Evolutionary conservation across 2,888 invertebrate genomes (phyloP).

Genomic region (Pyrochroa serraticornis): DNA sequence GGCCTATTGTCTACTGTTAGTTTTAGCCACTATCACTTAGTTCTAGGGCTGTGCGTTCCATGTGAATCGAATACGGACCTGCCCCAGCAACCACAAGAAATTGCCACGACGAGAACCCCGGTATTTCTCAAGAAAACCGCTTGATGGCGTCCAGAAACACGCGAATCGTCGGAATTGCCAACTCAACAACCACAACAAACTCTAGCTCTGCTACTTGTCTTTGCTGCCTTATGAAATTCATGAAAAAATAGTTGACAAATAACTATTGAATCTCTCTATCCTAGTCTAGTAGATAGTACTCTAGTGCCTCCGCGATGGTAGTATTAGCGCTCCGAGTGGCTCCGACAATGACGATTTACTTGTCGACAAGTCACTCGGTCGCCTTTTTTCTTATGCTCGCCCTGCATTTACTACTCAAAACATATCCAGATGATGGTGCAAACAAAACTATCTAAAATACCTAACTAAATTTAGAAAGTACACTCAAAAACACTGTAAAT

Average conservation of each 20-base stretch:
- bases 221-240: constrained; percentile 56
- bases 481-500: constrained; percentile 37
- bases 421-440: constrained; percentile 58
- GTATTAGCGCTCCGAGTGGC: constrained; percentile 50
- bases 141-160: constrained; percentile 3
- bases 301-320: constrained; percentile 57
- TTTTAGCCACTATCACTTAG: constrained; percentile 39
- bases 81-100: no score
- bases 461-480: constrained; percentile 39
- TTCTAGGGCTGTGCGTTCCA: constrained; percentile 42
- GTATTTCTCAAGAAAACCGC: background rate
- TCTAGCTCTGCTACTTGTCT: constrained; percentile 49
- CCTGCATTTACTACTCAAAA: constrained; percentile 53
- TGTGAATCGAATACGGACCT: constrained; percentile 18
- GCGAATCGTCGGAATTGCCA: constrained; percentile 9
- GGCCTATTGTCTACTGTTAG: constrained; percentile 39
- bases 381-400: constrained; percentile 50
- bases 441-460: constrained; percentile 48
- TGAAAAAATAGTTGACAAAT: constrained; percentile 52
- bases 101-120: background rate
- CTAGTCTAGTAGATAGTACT: constrained; percentile 55
- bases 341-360: constrained; percentile 31
- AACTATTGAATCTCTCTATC: constrained; percentile 46
- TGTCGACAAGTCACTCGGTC: constrained; percentile 34
- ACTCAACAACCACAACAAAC: constrained; percentile 15